Percentiles rank a stretch among this genome's conserved stretches.
Evolutionary conservation across 2,113 vertebrate genomes (phyloP).

Genomic region (Neodontobutis hainanensis): DNA sequence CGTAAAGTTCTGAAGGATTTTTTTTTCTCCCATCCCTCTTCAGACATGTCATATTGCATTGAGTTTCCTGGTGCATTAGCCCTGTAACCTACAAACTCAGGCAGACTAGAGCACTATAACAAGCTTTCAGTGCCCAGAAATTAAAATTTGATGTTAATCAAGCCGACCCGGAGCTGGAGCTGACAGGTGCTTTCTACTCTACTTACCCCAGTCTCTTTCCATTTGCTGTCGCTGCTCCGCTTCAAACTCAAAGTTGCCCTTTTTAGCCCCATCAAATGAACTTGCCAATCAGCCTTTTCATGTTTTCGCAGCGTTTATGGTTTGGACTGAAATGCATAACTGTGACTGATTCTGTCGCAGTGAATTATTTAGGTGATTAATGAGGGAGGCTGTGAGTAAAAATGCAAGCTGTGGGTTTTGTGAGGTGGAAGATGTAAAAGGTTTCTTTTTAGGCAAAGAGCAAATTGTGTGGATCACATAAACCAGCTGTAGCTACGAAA

Average conservation of each 20-base stretch:
- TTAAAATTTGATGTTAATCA: slow-evolving; percentile 99
- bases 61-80: slow-evolving; percentile 31
- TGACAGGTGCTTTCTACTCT: slow-evolving; percentile 99
- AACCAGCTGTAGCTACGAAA: slow-evolving; percentile 5
- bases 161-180: slow-evolving; percentile 88
- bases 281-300: slow-evolving; percentile 78
- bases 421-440: slow-evolving; percentile 30
- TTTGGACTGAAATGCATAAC: slow-evolving; percentile 54
- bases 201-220: slow-evolving; percentile 94
- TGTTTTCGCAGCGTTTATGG: slow-evolving; percentile 66
- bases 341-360: slow-evolving; percentile 42
- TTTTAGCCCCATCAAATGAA: slow-evolving; percentile 80
- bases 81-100: slow-evolving; percentile 37
- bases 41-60: slow-evolving; percentile 32
- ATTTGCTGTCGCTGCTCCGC: slow-evolving; percentile 76
- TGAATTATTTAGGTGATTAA: slow-evolving; percentile 67
- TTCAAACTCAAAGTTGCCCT: slow-evolving; percentile 76
- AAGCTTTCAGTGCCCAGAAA: slow-evolving; percentile 84
- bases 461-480: slow-evolving; percentile 6
- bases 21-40: neutral
- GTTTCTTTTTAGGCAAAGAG: slow-evolving; percentile 1
- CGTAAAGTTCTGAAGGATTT: slow-evolving; percentile 4
- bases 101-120: slow-evolving; percentile 33
- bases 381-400: slow-evolving; percentile 25
- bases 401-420: slow-evolving; percentile 47